These are phyloP conservation scores for Pangasianodon hypophthalmus DNA, from an alignment of 2,113 vertebrate genomes.

Conservation along the genomic window DNA sequence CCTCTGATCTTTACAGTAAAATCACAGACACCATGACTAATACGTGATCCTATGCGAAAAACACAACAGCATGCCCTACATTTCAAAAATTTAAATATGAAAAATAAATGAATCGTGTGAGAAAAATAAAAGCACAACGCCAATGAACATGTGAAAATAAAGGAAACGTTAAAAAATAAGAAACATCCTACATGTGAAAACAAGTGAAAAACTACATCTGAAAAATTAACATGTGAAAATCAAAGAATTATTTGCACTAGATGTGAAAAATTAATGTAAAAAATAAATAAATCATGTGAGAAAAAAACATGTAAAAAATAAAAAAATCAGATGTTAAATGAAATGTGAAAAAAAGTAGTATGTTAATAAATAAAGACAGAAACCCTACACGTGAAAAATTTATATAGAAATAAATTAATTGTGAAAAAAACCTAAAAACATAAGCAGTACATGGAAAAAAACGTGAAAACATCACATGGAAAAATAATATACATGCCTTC, in stretches of 20 bases:
- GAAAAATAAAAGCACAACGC: not conserved
- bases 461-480: too few relatives aligned
- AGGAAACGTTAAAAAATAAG: not conserved
- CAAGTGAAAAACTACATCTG: not conserved
- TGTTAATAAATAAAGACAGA: too few relatives aligned
- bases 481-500: too few relatives aligned
- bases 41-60: not conserved
- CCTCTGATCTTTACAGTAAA: not conserved
- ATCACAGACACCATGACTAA: not conserved
- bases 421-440: too few relatives aligned
- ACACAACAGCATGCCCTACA: not conserved
- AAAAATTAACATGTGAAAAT: not conserved
- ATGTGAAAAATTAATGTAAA: not conserved
- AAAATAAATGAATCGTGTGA: not conserved
- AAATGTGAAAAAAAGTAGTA: too few relatives aligned
- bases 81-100: not conserved
- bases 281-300: not conserved
- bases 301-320: not conserved
- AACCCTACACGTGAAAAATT: too few relatives aligned
- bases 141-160: not conserved
- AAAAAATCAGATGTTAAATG: not conserved
- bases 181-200: not conserved
- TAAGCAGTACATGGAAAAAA: too few relatives aligned
- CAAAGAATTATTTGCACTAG: not conserved
- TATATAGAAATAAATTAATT: too few relatives aligned